Percentiles rank a stretch among this genome's conserved stretches.
These are phyloP conservation scores for Sympetrum striolatum DNA, from an alignment of 2,888 invertebrate species.

Conservation along the genomic window DNA sequence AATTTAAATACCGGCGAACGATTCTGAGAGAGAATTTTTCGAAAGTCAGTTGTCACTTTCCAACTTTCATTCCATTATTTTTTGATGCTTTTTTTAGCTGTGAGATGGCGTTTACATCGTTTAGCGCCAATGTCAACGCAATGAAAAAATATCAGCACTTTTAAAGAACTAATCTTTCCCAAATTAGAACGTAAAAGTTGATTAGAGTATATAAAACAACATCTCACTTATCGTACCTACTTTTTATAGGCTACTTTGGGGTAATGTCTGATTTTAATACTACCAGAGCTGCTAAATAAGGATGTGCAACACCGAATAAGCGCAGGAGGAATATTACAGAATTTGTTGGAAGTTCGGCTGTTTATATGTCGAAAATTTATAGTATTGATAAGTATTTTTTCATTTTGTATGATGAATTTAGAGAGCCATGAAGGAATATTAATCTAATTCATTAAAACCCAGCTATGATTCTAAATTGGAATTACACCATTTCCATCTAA, in stretches of 20 bases:
- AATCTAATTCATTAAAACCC: too few species aligned
- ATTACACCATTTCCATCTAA: too few species aligned
- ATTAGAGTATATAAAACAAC: background rate
- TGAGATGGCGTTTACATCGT: constrained; percentile 42
- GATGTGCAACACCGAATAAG: too few species aligned
- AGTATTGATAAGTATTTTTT: too few species aligned
- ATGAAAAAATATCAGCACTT: constrained; percentile 19
- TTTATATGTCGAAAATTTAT: too few species aligned
- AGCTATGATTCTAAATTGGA: too few species aligned
- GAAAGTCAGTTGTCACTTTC: constrained; percentile 28
- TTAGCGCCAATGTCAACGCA: constrained; percentile 36
- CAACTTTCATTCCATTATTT: background rate
- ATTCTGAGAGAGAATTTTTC: background rate
- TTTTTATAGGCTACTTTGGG: background rate
- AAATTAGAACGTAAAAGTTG: background rate
- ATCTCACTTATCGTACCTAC: background rate
- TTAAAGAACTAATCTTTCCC: background rate
- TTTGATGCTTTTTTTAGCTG: constrained; percentile 30
- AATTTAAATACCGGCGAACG: background rate
- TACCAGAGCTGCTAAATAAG: background rate
- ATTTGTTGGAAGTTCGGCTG: too few species aligned
- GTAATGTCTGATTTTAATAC: background rate
- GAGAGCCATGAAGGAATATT: too few species aligned
- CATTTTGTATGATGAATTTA: too few species aligned
- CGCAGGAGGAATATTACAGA: too few species aligned